A percentile compares a stretch with the other conserved stretches of the same genome.
Evolutionary conservation across 2,888 invertebrate species (phyloP).

Genomic region (Zhuqinia jingwanae): DNA sequence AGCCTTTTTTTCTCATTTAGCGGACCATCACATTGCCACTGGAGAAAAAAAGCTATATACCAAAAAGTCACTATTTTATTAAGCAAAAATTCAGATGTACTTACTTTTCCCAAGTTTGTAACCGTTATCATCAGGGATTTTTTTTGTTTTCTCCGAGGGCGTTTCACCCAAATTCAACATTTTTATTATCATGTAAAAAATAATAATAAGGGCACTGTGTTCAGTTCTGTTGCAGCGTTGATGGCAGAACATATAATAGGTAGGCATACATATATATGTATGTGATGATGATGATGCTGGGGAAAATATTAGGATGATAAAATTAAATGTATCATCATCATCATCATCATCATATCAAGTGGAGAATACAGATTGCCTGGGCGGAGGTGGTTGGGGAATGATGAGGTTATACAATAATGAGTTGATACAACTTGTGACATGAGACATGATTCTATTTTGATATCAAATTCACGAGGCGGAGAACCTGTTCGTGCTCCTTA

Average conservation of each 20-base stretch:
- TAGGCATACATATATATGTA: background rate
- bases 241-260: too few species aligned
- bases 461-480: conserved; percentile 35
- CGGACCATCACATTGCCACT: background rate
- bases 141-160: too few species aligned
- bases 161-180: too few species aligned
- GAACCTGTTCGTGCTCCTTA: background rate
- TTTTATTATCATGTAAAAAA: too few species aligned
- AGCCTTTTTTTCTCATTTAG: background rate
- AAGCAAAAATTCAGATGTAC: background rate
- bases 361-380: too few species aligned
- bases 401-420: background rate
- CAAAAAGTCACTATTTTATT: too few species aligned
- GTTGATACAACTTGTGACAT: background rate
- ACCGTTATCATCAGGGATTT: too few species aligned
- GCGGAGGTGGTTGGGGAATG: background rate
- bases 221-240: too few species aligned
- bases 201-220: too few species aligned
- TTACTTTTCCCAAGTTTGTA: background rate
- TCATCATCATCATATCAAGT: background rate
- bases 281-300: background rate
- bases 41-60: too few species aligned
- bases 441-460: background rate
- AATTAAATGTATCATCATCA: background rate
- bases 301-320: background rate